phyloP scores from a whole-genome alignment of 2,113 vertebrate genomes.

The Catharus minimus region DNA sequence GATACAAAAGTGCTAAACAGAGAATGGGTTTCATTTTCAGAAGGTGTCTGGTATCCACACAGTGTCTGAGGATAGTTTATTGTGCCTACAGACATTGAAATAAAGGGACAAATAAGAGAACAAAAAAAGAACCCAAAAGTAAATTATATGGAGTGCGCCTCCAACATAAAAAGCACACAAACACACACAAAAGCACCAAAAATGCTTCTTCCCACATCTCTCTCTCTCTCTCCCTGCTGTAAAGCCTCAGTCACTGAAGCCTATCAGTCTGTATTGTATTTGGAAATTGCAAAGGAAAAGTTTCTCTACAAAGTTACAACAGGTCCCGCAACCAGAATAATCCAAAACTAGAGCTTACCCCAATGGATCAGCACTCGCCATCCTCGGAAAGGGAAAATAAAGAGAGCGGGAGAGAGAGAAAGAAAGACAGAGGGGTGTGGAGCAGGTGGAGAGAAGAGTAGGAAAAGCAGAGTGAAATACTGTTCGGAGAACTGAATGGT shows the following conservation, averaged over 20 bases:
- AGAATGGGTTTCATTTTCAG: neutral
- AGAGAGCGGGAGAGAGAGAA: slow-evolving; percentile 32
- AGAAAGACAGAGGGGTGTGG: slow-evolving; percentile 45
- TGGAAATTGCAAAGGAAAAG: slow-evolving; percentile 23
- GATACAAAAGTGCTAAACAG: neutral
- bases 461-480: slow-evolving; percentile 73
- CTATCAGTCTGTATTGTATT: neutral
- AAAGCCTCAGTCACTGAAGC: neutral
- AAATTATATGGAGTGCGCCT: slow-evolving; percentile 37
- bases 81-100: slow-evolving; percentile 28
- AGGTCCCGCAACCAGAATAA: slow-evolving; percentile 52
- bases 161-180: slow-evolving; percentile 13
- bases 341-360: slow-evolving; percentile 62
- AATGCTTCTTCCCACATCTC: slow-evolving; percentile 63
- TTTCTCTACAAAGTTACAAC: slow-evolving; percentile 49
- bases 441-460: slow-evolving; percentile 71
- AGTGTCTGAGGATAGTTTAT: neutral
- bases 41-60: neutral
- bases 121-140: neutral
- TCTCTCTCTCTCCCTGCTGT: slow-evolving; percentile 29
- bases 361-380: slow-evolving; percentile 62
- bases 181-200: slow-evolving; percentile 19
- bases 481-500: slow-evolving; percentile 49
- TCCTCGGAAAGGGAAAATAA: slow-evolving; percentile 53
- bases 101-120: neutral